Evolutionary conservation across 2,797 vertebrate genomes (phyloP).

Genomic region (Delichon dasypus): DNA sequence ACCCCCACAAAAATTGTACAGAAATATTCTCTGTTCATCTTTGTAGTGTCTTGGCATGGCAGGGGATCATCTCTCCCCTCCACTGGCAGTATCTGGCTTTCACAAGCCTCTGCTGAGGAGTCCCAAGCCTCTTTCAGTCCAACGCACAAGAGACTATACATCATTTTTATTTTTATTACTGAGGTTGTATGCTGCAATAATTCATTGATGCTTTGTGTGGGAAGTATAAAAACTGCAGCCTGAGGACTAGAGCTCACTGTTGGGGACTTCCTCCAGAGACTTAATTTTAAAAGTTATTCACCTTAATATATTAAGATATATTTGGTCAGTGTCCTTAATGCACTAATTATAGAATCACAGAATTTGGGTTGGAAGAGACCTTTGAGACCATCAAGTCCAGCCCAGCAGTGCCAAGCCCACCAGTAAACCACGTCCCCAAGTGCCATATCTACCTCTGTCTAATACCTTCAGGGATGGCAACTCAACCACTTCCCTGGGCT

Average conservation of each 20-base stretch:
- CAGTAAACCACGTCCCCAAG: background rate
- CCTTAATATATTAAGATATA: background rate
- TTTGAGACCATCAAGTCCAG: background rate
- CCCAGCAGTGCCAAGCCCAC: background rate
- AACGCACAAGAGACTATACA: background rate
- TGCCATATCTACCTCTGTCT: background rate
- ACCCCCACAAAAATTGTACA: fast-evolving
- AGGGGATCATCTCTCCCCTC: background rate
- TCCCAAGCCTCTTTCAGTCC: background rate
- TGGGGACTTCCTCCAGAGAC: background rate
- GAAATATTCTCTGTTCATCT: background rate
- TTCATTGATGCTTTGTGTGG: background rate
- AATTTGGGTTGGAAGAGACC: background rate
- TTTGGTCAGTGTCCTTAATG: background rate
- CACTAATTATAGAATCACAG: background rate
- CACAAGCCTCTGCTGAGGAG: background rate
- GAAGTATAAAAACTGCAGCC: background rate
- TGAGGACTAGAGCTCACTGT: background rate
- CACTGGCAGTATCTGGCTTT: background rate
- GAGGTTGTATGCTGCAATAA: background rate
- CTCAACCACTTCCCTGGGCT: background rate
- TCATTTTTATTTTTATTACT: background rate
- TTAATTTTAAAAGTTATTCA: background rate
- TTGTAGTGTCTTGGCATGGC: background rate
- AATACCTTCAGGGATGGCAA: background rate